Evolutionary conservation across 2,113 vertebrate genomes (phyloP), one percentile per base, ranked within the genome.

Genomic region (Microcebus murinus): DNA sequence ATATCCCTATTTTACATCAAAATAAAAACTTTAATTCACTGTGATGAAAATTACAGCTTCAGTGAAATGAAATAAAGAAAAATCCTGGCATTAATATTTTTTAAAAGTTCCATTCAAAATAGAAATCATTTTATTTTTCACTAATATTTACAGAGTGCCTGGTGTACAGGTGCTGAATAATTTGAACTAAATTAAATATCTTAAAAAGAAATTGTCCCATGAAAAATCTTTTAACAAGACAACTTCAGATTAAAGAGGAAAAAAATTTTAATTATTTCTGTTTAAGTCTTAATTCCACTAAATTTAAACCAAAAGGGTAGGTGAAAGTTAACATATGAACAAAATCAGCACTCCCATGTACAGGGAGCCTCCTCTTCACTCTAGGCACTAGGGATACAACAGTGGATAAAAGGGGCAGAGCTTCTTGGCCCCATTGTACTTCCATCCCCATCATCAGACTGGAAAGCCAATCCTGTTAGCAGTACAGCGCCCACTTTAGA

Each of bases 21-120:
- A 86, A 25, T 55, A 6, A 68, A 95, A 63, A 65, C 3, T 70
- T 68, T 57, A 92, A 80, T 50, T 84, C 73, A 82, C 7, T 74
- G 67, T 87, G 67, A 82, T 39, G 15, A 95, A 87, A 70, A 90
- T 36, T 57, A 76, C 29, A 45, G 92, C 67, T 93, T 90, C 29
- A 55, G 34, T 50, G 15, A 90, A 84, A 96, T 21, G 31, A 84
- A 93, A 96, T 70, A 90, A 91, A 90, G 11, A 50, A 36, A 73
- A 94, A 45, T 31, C 12, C 50, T 77, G 21, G 18, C 34, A 68
- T 50, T 74, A 29, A 80, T 89, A 80, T 68, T 59, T 55, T 55
- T 20, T 57, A 57, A 57, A 31, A n/a, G 61, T 71, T 85, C 36
- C 34, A 92, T 57, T 80, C 63, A 85, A 88, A 85, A 73, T 61